Percentiles rank a stretch among this genome's conserved stretches.
Evolutionary conservation across 2,888 invertebrate genomes (phyloP).

Genomic region (Phengaris alcon): DNA sequence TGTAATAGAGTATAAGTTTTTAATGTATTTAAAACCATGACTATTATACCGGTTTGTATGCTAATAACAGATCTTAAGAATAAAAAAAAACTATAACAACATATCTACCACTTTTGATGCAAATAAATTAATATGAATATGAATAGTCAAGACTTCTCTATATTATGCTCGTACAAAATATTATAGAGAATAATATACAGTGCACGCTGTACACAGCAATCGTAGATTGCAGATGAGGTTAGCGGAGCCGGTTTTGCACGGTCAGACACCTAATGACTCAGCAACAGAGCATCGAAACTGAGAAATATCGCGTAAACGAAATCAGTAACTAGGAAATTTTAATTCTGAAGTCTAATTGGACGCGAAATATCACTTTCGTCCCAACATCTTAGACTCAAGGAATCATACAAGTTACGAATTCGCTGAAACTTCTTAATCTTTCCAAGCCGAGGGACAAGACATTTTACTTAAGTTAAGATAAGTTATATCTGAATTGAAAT

Average conservation of each 20-base stretch:
- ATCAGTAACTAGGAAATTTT: conserved; percentile 3
- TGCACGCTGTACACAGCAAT: not conserved
- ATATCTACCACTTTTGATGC: too few relatives aligned
- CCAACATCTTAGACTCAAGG: conserved; percentile 49
- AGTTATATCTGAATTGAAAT: conserved; percentile 44
- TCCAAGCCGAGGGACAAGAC: conserved; percentile 55
- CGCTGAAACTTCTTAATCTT: conserved; percentile 57
- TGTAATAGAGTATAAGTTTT: too few relatives aligned
- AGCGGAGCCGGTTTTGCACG: conserved; percentile 18
- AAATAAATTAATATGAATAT: too few relatives aligned
- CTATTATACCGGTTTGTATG: too few relatives aligned
- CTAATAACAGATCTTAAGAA: too few relatives aligned
- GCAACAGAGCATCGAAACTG: not conserved
- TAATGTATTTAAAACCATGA: too few relatives aligned
- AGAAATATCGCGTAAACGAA: not conserved
- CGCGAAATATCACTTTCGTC: conserved; percentile 34
- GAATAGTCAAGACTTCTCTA: not conserved
- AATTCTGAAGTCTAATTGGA: conserved; percentile 30
- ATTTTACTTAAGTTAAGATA: conserved; percentile 51
- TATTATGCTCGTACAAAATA: not conserved
- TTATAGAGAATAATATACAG: conserved; percentile 7
- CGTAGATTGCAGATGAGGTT: conserved; percentile 3
- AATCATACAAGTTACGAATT: conserved; percentile 62
- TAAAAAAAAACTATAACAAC: too few relatives aligned
- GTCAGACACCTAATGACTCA: conserved; percentile 27